Evolutionary conservation across 2,888 invertebrate species (phyloP), one percentile per base, ranked within the genome.

Genomic region (Ochropleura plecta): DNA sequence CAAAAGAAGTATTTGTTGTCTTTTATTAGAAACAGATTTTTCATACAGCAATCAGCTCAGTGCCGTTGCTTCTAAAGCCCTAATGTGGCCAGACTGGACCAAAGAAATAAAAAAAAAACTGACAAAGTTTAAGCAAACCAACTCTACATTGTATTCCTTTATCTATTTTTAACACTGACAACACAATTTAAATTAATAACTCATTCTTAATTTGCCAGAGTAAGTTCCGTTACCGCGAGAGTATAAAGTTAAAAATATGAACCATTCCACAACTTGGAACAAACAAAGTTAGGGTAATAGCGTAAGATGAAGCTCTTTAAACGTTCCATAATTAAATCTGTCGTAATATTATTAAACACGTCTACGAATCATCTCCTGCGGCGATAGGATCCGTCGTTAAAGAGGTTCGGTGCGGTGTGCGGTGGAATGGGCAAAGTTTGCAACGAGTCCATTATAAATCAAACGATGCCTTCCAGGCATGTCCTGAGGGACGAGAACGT

Each of bases 361-460:
- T 95, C 95, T 95, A 95, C 94, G 96, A 95, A 95, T 95, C 95
- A 96, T 95, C 95, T 95, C 96, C 96, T 94, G 93, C 93, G 95
- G 96, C 96, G 94, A 93, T 93, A 93, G 94, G 95, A 95, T 93
- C 95, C 94, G 92, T 95, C 96, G 95, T 96, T 95, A 96, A 94
- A 94, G 95, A 96, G 95, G 95, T 95, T 93, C 93, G 93, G 93
- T 91, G 93, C 92, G 94, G 93, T 92, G 92, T 91, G 93, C 93
- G 92, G 89, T 89, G 93, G 94, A 96, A 96, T 96, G 96, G 96
- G 94, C 93, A 94, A 96, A 96, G 94, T 96, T 96, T 95, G 93
- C 95, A 94, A 95, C 95, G 95, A 96, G 95, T 96, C 96, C 96
- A 96, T 96, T 96, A 96, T 96, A 96, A 96, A 96, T 96, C 96